These are phyloP conservation scores for Deroptyus accipitrinus DNA, from an alignment of 2,113 vertebrate genomes.

Conservation along the genomic window DNA sequence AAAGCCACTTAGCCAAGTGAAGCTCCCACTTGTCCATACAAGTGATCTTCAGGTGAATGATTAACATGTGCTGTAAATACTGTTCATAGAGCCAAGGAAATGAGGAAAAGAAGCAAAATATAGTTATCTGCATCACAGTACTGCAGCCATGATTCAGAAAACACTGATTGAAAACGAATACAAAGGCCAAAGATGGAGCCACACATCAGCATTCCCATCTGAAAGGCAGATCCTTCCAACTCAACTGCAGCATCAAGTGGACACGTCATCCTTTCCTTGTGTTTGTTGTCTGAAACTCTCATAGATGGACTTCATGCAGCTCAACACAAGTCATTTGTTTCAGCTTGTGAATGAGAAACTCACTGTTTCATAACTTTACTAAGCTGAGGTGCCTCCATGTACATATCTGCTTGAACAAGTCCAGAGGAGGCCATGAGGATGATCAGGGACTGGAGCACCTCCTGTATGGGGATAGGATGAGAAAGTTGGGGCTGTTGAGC, in stretches of 20 bases:
- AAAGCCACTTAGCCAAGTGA: neutral
- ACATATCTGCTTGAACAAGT: neutral
- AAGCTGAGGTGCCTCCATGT: neutral
- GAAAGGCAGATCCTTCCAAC: neutral
- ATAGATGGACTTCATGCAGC: neutral
- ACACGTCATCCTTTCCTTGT: neutral
- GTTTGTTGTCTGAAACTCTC: neutral
- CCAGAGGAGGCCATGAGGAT: neutral
- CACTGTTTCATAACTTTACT: fast-evolving
- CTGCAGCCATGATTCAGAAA: neutral
- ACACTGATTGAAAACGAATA: neutral
- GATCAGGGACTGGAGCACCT: neutral
- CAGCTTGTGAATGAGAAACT: neutral
- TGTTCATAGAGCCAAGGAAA: neutral
- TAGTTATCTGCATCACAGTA: neutral
- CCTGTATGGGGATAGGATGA: neutral
- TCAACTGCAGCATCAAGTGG: neutral
- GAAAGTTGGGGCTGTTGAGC: too few species aligned
- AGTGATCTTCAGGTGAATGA: neutral
- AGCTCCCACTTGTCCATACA: neutral
- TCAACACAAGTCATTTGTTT: neutral
- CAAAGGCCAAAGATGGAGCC: neutral
- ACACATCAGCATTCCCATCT: too few species aligned
- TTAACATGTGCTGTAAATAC: neutral
- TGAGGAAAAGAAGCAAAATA: neutral